Percentiles rank a stretch among this genome's conserved stretches.
These are phyloP conservation scores for Macaca nemestrina DNA, from an alignment of 2,113 vertebrate species.

Conservation along the genomic window DNA sequence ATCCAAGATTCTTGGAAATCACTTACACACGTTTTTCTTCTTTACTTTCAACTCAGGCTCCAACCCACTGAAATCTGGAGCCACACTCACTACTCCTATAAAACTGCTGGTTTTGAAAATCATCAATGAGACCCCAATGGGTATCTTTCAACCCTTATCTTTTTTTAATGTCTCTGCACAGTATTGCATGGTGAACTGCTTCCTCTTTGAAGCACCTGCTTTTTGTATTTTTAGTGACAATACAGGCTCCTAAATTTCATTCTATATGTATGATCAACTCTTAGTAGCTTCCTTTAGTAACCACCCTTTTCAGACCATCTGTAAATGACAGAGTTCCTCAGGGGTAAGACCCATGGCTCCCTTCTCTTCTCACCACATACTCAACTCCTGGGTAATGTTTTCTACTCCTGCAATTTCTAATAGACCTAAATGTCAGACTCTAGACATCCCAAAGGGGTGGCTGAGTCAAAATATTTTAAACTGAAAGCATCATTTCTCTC, in stretches of 20 bases:
- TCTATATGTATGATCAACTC: not conserved
- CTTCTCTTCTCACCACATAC: not conserved
- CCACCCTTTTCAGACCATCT: too few relatives aligned
- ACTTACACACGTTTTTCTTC: not conserved
- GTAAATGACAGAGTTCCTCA: not conserved
- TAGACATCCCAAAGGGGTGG: not conserved
- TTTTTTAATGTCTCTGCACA: not conserved
- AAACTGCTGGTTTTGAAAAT: not conserved
- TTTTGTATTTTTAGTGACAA: not conserved
- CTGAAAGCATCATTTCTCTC: not conserved
- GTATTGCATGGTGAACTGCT: not conserved
- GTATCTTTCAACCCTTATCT: not conserved
- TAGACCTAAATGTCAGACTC: not conserved
- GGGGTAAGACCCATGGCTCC: not conserved
- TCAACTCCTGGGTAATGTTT: too few relatives aligned
- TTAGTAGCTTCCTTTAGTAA: not conserved
- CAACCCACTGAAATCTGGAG: not conserved
- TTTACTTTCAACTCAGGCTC: not conserved
- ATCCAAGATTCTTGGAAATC: not conserved
- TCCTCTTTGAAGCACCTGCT: not conserved
- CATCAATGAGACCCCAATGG: not conserved
- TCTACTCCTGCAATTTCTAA: not conserved
- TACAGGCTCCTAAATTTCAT: not conserved
- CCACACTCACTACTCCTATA: not conserved
- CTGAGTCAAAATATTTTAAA: not conserved